Base-by-base conservation (phyloP, 2,113 vertebrate genomes). In the Galemys pyrenaicus region DNA sequence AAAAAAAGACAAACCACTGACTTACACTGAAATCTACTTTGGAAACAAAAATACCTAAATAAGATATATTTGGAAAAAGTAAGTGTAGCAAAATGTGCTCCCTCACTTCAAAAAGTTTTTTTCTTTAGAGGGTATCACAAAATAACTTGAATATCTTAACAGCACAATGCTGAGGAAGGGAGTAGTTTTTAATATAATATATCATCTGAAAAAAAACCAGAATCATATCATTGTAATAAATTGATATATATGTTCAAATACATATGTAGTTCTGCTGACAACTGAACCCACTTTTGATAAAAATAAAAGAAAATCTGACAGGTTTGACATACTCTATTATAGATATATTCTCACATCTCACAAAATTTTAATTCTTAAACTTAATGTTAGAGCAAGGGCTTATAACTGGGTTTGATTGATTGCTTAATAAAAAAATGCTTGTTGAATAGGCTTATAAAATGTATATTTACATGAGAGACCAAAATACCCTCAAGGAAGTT, bases 391-490 rank as follows among this genome's bases (percentile, higher is more conserved):
- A 81, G 2, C 78, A 74, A 64, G 22, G 8, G 65, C 10, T 26
- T 67, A 78, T 91, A 37, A 6, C 60, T 88, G 9, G 44, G 67
- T 39, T 74, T 68, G 74, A 80, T 85, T 92, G 83, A 62, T 81
- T 88, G 8, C 54, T 89, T 91, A 78, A 85, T 8, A 60, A 93
- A 89, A 86, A 86, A 44, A 58, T 49, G 77, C 37, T 82, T 74
- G n/a, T 93, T 75, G 37, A 91, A 78, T 86, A 91, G 46, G 54
- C 17, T 73, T 89, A 54, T 75, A 80, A 91, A 82, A 90, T 88
- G 60, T 17, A 87, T 93, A 46, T 75, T 60, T 89, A 54, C 68
- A 44, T 95, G n/a, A 87, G 56, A 93, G 46, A 87, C 39, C 30
- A 54, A 24, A 84, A 58, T 90, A 78, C 20, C 16, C 44, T 54